These are phyloP conservation scores for Myotis vivesi DNA, from an alignment of 2,797 vertebrate species.

Conservation along the genomic window DNA sequence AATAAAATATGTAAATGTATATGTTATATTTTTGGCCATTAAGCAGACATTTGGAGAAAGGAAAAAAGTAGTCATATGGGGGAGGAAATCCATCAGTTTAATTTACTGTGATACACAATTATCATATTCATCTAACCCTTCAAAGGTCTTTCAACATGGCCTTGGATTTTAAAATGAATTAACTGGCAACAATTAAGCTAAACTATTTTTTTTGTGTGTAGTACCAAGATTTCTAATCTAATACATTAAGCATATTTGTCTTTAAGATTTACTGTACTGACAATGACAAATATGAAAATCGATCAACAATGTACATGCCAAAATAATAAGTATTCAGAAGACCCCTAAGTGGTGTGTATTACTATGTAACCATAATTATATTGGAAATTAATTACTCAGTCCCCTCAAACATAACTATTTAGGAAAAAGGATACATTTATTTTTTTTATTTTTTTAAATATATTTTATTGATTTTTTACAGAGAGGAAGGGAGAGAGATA, in stretches of 20 bases:
- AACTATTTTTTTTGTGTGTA: not conserved
- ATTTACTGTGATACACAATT: not conserved
- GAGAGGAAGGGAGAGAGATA: no score
- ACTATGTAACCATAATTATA: not conserved
- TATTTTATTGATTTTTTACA: no score
- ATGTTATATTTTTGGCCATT: not conserved
- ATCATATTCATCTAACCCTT: not conserved
- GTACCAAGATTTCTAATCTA: slow-evolving; percentile 5
- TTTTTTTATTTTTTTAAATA: no score
- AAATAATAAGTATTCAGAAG: slow-evolving; percentile 33
- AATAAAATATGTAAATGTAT: not conserved
- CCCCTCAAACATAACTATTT: not conserved
- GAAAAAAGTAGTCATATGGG: not conserved
- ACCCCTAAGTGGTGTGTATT: not conserved
- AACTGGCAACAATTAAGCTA: slow-evolving; percentile 23
- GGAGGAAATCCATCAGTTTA: not conserved
- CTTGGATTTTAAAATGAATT: not conserved
- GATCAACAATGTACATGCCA: not conserved
- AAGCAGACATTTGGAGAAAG: not conserved
- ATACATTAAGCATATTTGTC: slow-evolving; percentile 18
- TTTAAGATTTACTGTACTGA: slow-evolving; percentile 42
- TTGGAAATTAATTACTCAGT: slow-evolving; percentile 1
- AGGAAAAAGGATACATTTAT: slow-evolving; percentile 30
- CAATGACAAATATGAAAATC: slow-evolving; percentile 19
- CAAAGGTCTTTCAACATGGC: not conserved